A percentile compares a stretch with the other conserved stretches of the same genome.
Conservation (phyloP, 2,113 vertebrate species). For the Agelaius phoeniceus region DNA sequence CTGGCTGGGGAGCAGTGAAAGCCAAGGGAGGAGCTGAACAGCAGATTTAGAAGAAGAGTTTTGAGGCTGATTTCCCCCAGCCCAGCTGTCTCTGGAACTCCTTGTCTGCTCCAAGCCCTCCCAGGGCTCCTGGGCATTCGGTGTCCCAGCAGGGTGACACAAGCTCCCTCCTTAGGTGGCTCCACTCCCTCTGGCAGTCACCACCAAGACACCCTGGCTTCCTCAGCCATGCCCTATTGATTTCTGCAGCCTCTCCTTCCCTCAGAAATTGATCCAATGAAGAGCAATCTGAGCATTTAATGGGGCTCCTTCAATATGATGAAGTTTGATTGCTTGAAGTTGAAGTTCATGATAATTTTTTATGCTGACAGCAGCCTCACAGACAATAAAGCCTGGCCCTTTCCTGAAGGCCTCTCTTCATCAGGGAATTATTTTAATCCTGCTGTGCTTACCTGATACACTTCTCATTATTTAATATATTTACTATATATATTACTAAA, state of each 20-base stretch:
- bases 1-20: not conserved
- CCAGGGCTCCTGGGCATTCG: not conserved
- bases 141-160: not conserved
- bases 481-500: not conserved
- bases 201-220: constrained; percentile 6
- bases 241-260: constrained; percentile 61
- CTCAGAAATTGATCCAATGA: constrained; percentile 68
- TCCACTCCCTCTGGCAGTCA: not conserved
- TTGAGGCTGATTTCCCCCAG: not conserved
- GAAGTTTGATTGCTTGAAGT: constrained; percentile 56
- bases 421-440: not conserved
- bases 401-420: not conserved
- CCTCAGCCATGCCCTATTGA: constrained; percentile 46
- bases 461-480: not conserved
- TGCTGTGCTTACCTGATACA: not conserved
- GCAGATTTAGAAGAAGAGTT: not conserved
- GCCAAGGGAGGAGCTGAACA: not conserved
- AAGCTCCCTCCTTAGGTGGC: not conserved
- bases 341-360: constrained; percentile 71
- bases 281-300: constrained; percentile 69
- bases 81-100: not conserved
- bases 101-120: not conserved
- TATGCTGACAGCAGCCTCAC: constrained; percentile 47
- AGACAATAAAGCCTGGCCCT: constrained; percentile 36
- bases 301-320: constrained; percentile 36